Evolutionary conservation across 2,797 vertebrate species (phyloP).

Genomic region (Pangasius krempfi): DNA sequence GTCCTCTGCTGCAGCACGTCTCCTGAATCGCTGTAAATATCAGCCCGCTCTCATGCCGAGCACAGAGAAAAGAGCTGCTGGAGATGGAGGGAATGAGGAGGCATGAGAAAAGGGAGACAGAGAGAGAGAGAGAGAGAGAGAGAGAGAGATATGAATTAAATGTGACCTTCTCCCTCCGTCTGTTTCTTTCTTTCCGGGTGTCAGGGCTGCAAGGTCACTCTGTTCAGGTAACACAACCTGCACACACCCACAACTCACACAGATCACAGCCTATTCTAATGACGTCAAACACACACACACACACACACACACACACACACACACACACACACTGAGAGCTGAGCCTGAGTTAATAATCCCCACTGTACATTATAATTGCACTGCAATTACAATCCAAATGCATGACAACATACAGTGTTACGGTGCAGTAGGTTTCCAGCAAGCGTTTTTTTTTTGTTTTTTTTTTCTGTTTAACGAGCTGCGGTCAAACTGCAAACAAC

Average conservation of each 20-base stretch:
- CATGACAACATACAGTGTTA: not conserved
- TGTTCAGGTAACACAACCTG: slow-evolving; percentile 50
- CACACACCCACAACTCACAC: slow-evolving; percentile 19
- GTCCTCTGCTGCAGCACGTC: not conserved
- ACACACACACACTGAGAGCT: not conserved
- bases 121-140: not conserved
- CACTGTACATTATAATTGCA: not conserved
- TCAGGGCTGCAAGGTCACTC: slow-evolving; percentile 45
- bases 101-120: not conserved
- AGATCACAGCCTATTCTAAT: slow-evolving; percentile 26
- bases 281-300: slow-evolving; percentile 23
- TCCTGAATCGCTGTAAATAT: slow-evolving; percentile 16
- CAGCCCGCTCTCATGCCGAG: not conserved
- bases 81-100: not conserved
- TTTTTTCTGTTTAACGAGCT: too few species aligned
- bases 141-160: slow-evolving; percentile 25
- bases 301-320: slow-evolving; percentile 29
- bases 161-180: slow-evolving; percentile 12
- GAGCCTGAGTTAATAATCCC: not conserved
- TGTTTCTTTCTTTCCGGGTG: slow-evolving; percentile 29
- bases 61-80: not conserved
- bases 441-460: too few species aligned
- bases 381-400: not conserved
- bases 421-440: not conserved
- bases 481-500: not conserved